These are phyloP conservation scores for Sebastiscus tertius DNA, from an alignment of 2,797 vertebrate species.

Conservation along the genomic window DNA sequence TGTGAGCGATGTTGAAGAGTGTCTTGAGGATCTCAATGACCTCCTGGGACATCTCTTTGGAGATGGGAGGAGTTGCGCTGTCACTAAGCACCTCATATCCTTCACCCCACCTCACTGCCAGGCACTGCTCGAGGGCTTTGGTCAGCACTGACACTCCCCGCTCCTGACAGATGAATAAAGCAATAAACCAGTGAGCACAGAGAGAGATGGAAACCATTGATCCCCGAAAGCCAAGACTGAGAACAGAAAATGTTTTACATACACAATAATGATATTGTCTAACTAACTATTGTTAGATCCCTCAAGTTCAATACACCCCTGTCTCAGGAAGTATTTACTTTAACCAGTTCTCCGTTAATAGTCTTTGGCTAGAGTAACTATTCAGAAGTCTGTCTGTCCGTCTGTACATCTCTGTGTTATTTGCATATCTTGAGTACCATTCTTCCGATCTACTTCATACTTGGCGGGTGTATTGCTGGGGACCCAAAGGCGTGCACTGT, in stretches of 20 bases:
- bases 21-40: constrained; percentile 80
- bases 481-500: too few relatives aligned
- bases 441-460: too few relatives aligned
- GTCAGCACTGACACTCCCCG: constrained; percentile 75
- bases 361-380: too few relatives aligned
- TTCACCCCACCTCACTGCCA: constrained; percentile 69
- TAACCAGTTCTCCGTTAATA: too few relatives aligned
- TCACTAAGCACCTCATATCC: constrained; percentile 64
- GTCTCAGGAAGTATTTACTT: too few relatives aligned
- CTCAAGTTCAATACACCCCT: too few relatives aligned
- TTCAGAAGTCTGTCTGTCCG: too few relatives aligned
- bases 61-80: constrained; percentile 46
- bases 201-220: neutral
- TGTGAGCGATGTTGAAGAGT: constrained; percentile 82
- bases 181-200: neutral
- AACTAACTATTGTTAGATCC: too few relatives aligned
- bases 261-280: neutral
- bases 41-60: constrained; percentile 67
- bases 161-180: constrained; percentile 48
- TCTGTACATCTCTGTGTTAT: too few relatives aligned
- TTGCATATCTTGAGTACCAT: too few relatives aligned
- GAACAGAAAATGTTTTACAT: neutral
- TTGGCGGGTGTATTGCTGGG: too few relatives aligned
- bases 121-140: constrained; percentile 70
- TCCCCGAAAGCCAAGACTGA: neutral